phyloP scores from a whole-genome alignment of 1,140 invertebrate species.

The Drosophila neocordata region DNA sequence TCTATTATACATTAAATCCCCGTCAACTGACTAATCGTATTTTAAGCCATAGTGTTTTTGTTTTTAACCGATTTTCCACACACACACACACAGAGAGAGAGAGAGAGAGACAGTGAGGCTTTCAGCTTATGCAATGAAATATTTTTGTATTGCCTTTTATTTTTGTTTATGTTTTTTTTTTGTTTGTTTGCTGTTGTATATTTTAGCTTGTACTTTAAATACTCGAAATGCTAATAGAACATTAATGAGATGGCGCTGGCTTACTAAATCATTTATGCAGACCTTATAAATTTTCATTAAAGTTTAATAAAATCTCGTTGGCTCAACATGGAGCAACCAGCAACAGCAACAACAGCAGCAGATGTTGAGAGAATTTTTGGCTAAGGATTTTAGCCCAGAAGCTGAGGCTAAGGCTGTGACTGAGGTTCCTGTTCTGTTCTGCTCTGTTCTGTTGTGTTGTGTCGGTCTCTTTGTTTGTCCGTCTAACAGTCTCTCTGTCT shows the following conservation, averaged over 20 bases:
- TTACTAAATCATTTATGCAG: conserved; percentile 79
- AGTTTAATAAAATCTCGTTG: conserved; percentile 69
- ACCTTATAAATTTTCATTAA: conserved; percentile 81
- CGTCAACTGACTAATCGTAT: conserved; percentile 4
- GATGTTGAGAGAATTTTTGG: conserved; percentile 46
- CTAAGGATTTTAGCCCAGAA: conserved; percentile 14
- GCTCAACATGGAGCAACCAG: conserved; percentile 21
- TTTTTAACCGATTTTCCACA: conserved; percentile 3
- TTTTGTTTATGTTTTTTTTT: not conserved
- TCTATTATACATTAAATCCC: conserved; percentile 1
- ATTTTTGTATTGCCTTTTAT: conserved; percentile 44
- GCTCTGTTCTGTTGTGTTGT: not conserved
- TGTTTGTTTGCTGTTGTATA: no score
- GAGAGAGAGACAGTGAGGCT: not conserved
- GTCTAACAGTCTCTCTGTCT: conserved; percentile 38
- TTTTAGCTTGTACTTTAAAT: conserved; percentile 35
- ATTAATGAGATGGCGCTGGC: conserved; percentile 43
- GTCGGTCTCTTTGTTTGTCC: not conserved
- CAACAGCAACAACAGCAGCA: conserved; percentile 41
- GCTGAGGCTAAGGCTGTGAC: conserved; percentile 16
- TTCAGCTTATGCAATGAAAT: conserved; percentile 44
- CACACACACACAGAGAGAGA: not conserved
- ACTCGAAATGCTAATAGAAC: conserved; percentile 39
- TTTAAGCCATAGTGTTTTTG: conserved; percentile 9
- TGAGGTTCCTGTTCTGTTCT: conserved; percentile 37